Evolutionary conservation across 2,888 invertebrate species (phyloP), one percentile per base, ranked within the genome.

Genomic region (Linyphia triangularis): DNA sequence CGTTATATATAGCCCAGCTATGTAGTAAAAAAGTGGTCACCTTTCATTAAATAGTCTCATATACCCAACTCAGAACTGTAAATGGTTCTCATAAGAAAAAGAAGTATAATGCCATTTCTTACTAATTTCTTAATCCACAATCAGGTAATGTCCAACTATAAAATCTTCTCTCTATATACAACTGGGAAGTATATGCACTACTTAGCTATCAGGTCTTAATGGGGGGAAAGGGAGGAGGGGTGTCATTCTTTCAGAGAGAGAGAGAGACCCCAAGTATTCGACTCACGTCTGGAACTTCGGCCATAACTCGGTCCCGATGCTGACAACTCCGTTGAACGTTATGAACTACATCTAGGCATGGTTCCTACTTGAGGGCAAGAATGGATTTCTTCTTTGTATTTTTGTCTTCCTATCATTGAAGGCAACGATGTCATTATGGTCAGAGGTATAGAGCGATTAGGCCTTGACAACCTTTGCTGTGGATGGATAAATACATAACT

Each of bases 311-410:
- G 72, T 2, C 63, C 63, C 65, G 43, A 77, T 51, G 63, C 70
- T 78, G 78, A 61, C 78, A 85, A 79, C 51, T 51, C 33, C 26
- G 24, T 9, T 70, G 70, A 72, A 72, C 79, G 61, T 72, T 85
- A 79, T 72, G 78, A 79, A 85, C 70, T 51, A 78, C 77, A 33
- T 19, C 67, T n/a, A 40, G 67, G 84, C 37, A 84, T 84, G 83
- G 83, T 84, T 63, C 73, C 65, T 30, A 84, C 67, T 84, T 75
- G 51, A 73, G 26, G 37, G 37, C 57, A 33, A n/a, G 51, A 67
- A 84, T 67, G 67, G 83, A 84, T 83, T 70, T 83, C 28, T 61
- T 57, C 59, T 40, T 63, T 77, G 40, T 40, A 22, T 63, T 22
- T n/a, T 63, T 61, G 24, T 43, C n/a, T 26, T n/a, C 26, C 37